Percentiles rank a stretch among this genome's conserved stretches.
These are phyloP conservation scores for Aspidapion aeneum DNA, from an alignment of 2,888 invertebrate species.

Conservation along the genomic window DNA sequence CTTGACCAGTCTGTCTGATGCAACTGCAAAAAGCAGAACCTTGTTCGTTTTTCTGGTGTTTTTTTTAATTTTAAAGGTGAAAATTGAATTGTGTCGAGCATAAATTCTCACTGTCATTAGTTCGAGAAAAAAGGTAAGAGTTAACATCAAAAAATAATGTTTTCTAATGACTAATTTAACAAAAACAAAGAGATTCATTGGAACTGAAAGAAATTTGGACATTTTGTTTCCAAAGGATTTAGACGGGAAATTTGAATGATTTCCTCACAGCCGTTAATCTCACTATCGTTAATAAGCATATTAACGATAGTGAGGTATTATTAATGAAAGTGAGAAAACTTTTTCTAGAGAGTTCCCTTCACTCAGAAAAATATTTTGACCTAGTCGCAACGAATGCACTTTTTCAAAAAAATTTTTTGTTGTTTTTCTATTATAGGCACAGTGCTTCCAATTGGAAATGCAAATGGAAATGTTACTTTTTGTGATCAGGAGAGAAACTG, in stretches of 20 bases:
- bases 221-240: background rate
- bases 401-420: background rate
- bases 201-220: background rate
- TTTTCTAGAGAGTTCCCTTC: background rate
- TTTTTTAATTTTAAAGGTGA: background rate
- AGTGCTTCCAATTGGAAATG: no score
- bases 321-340: background rate
- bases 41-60: background rate
- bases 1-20: background rate
- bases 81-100: background rate
- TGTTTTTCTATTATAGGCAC: background rate
- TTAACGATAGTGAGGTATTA: background rate
- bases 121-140: background rate
- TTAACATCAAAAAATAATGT: background rate
- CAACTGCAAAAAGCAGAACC: background rate
- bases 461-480: no score
- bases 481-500: no score
- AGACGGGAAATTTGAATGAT: background rate
- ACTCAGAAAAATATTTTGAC: background rate
- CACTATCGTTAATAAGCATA: background rate
- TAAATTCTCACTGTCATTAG: background rate
- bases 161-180: background rate
- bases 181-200: background rate
- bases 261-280: background rate
- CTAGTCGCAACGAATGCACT: background rate